A percentile compares a stretch with the other conserved stretches of the same genome.
phyloP scores from a whole-genome alignment of 2,888 invertebrate genomes.

The Agrenia bidenticulata region DNA sequence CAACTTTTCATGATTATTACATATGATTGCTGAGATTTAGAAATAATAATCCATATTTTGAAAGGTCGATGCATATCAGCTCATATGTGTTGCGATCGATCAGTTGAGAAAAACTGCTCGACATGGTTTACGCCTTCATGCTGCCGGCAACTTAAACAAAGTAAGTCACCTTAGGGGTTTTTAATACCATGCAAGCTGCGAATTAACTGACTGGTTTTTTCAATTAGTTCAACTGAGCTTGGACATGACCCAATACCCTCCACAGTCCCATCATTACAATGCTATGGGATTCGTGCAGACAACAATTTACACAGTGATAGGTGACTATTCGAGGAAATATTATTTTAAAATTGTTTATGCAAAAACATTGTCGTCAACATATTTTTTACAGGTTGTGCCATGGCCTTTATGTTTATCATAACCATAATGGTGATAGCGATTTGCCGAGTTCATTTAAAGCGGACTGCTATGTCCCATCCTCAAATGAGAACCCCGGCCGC shows the following conservation, averaged over 20 bases:
- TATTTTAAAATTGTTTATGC: not conserved
- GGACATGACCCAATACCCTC: conserved; percentile 42
- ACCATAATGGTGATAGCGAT: conserved; percentile 58
- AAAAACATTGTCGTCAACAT: not conserved
- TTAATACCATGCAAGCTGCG: too few relatives aligned
- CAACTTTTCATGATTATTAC: not conserved
- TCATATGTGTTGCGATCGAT: conserved; percentile 58
- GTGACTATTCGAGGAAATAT: conserved; percentile 51
- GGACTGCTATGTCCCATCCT: conserved; percentile 54
- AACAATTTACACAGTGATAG: conserved; percentile 58
- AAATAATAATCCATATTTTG: not conserved
- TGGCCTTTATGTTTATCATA: conserved; percentile 59
- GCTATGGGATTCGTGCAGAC: conserved; percentile 58
- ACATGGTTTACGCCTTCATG: conserved; percentile 58
- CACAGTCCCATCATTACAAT: conserved; percentile 53
- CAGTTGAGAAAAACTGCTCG: conserved; percentile 57
- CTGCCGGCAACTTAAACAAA: conserved; percentile 55
- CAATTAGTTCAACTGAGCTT: conserved; percentile 29
- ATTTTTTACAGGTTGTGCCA: conserved; percentile 56
- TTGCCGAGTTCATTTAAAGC: conserved; percentile 58
- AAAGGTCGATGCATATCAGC: conserved; percentile 61
- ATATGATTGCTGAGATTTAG: too few relatives aligned
- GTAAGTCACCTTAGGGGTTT: too few relatives aligned
- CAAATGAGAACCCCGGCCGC: conserved; percentile 43
- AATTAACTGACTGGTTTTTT: too few relatives aligned